phyloP scores from a whole-genome alignment of 2,797 vertebrate genomes.

The Leptoclinus maculatus region DNA sequence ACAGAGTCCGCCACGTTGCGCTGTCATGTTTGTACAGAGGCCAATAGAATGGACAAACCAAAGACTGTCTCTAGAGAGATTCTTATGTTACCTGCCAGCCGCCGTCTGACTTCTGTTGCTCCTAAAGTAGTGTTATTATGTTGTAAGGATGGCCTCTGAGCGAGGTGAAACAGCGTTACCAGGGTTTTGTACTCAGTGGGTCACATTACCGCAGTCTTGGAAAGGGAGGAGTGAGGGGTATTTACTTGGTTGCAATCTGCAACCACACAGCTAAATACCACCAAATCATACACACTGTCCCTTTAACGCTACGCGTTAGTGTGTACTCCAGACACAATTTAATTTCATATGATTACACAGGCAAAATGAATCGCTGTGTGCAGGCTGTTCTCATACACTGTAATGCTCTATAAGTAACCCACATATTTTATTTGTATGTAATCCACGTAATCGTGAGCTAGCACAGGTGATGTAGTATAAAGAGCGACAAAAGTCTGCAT shows the following conservation, averaged over 20 bases:
- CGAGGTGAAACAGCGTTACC: no score
- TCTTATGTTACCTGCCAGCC: neutral
- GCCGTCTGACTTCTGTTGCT: neutral
- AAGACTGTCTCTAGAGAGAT: neutral
- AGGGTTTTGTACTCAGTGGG: no score
- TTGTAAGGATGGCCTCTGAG: no score
- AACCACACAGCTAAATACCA: neutral
- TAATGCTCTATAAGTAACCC: neutral
- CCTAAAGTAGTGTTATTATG: neutral
- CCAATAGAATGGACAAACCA: neutral
- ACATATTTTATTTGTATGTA: no score
- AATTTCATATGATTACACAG: neutral
- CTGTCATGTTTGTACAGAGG: neutral
- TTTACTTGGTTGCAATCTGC: neutral
- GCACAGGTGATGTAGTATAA: no score
- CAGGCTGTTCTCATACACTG: neutral
- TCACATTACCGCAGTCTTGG: no score
- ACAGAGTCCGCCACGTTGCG: neutral
- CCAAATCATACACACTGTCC: neutral
- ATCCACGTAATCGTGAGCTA: no score
- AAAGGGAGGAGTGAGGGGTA: no score
- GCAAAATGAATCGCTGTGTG: neutral
- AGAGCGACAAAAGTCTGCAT: neutral
- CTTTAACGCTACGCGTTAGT: no score
- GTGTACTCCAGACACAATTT: neutral